These are phyloP conservation scores for Phyllostomus hastatus DNA, from an alignment of 2,113 vertebrate genomes.

Conservation along the genomic window DNA sequence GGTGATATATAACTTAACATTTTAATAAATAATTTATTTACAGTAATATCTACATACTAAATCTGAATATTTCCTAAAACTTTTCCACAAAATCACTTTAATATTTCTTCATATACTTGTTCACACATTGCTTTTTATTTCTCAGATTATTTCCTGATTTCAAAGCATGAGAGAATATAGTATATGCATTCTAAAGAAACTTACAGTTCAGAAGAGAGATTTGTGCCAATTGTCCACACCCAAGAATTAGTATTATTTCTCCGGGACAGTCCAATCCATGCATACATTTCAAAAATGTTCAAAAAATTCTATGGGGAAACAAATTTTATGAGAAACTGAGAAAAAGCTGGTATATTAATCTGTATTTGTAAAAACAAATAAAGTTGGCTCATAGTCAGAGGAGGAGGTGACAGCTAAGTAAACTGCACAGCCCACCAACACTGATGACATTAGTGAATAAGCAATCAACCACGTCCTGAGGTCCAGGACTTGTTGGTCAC, in stretches of 20 bases:
- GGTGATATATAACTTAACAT: not conserved
- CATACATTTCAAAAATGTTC: fast-evolving
- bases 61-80: not conserved
- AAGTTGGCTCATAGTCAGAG: not conserved
- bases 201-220: too few relatives aligned
- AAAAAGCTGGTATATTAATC: not conserved
- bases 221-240: too few relatives aligned
- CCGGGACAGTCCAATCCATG: not conserved
- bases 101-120: not conserved
- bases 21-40: not conserved
- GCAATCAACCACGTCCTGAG: constrained; percentile 76
- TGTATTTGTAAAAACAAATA: not conserved
- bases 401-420: not conserved
- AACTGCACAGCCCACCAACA: not conserved
- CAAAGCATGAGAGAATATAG: not conserved
- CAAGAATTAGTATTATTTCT: not conserved
- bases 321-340: not conserved
- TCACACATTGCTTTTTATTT: not conserved
- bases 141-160: not conserved
- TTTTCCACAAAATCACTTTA: not conserved
- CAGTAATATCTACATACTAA: not conserved
- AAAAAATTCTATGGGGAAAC: not conserved
- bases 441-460: not conserved
- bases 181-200: too few relatives aligned
- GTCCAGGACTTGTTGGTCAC: constrained; percentile 70